A percentile compares a stretch with the other conserved stretches of the same genome.
phyloP scores from a whole-genome alignment of 2,797 vertebrate genomes.

The Neosilurus hyrtlii region DNA sequence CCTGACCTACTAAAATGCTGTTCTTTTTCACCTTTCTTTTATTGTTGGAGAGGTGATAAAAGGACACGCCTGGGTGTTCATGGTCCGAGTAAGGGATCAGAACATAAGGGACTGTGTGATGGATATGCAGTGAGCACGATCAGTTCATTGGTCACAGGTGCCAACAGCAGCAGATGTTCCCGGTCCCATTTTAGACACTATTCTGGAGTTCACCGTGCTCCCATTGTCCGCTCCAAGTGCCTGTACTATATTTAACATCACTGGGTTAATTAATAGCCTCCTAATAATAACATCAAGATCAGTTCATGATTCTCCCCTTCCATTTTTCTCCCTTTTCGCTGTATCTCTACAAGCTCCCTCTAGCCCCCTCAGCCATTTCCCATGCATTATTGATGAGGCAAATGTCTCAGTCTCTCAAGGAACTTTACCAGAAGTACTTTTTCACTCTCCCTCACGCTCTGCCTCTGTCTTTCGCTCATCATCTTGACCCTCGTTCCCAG shows the following conservation, averaged over 20 bases:
- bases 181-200: conserved; percentile 52
- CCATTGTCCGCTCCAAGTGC: conserved; percentile 65
- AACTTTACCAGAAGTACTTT: conserved; percentile 43
- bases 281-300: conserved; percentile 74
- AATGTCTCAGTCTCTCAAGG: conserved; percentile 48
- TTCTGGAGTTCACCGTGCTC: conserved; percentile 54
- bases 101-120: conserved; percentile 47
- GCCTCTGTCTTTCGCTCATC: conserved; percentile 10
- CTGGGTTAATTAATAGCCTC: conserved; percentile 74
- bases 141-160: conserved; percentile 34
- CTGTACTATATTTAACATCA: conserved; percentile 72
- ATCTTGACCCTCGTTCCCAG: conserved; percentile 18
- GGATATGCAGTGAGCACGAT: conserved; percentile 47
- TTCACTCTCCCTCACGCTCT: conserved; percentile 9
- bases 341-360: conserved; percentile 58
- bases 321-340: conserved; percentile 37
- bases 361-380: conserved; percentile 54
- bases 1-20: background rate
- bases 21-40: conserved; percentile 7
- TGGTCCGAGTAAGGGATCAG: conserved; percentile 20
- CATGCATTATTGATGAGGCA: conserved; percentile 61
- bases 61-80: conserved; percentile 16
- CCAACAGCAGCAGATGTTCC: conserved; percentile 65
- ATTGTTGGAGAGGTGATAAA: conserved; percentile 11
- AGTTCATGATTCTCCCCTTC: conserved; percentile 62